Evolutionary conservation across 2,113 vertebrate species (phyloP).

Genomic region (Notechis scutatus): DNA sequence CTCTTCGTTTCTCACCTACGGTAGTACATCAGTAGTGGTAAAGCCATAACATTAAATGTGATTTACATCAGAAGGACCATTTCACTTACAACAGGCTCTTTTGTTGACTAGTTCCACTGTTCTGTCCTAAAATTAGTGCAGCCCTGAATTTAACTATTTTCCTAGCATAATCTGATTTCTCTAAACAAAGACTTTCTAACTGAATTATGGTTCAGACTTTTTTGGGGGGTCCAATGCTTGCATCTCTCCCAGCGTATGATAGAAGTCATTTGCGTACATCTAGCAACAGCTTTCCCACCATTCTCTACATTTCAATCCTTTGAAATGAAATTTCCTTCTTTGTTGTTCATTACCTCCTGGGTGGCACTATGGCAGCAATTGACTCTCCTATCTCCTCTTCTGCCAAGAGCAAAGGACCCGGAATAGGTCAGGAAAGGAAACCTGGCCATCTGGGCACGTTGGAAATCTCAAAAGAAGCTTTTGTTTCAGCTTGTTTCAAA

Average conservation of each 20-base stretch:
- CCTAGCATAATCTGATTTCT: neutral
- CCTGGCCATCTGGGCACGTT: neutral
- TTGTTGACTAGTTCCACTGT: slow-evolving; percentile 54
- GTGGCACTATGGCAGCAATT: neutral
- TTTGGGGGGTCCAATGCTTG: neutral
- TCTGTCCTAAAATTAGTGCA: neutral
- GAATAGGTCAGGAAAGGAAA: neutral
- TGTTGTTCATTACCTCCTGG: neutral
- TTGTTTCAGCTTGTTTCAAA: slow-evolving; percentile 20
- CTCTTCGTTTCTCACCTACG: neutral
- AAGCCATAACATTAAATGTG: slow-evolving; percentile 37
- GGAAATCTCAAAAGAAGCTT: neutral
- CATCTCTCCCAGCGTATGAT: neutral
- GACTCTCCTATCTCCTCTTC: neutral
- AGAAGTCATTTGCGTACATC: neutral
- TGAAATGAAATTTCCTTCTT: neutral
- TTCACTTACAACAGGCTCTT: slow-evolving; percentile 40
- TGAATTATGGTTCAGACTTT: neutral
- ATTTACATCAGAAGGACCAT: slow-evolving; percentile 34
- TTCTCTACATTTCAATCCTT: no score
- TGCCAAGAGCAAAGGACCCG: neutral
- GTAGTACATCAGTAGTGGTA: slow-evolving; percentile 27
- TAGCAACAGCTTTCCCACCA: neutral
- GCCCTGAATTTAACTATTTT: slow-evolving; percentile 42
- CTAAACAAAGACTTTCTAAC: neutral